Evolutionary conservation across 1,140 invertebrate genomes (phyloP).

Genomic region (Brevipalpus yothersi): DNA sequence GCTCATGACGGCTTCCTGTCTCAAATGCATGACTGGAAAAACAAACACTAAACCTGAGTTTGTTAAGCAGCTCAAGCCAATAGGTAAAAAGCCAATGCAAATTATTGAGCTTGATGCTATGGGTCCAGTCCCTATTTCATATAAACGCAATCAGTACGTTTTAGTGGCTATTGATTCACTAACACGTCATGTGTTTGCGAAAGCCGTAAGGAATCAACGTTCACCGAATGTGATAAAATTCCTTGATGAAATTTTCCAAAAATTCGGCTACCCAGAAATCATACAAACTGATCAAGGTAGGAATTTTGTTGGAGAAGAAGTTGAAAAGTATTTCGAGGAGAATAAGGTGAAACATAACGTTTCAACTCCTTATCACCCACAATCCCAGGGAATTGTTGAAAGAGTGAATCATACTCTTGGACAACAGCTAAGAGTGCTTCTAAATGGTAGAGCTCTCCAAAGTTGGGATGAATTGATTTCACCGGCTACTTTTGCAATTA

Average conservation of each 20-base stretch:
- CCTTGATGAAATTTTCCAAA: not conserved
- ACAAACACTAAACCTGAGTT: too few species aligned
- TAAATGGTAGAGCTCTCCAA: not conserved
- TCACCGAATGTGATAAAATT: not conserved
- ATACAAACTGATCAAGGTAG: not conserved
- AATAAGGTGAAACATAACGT: not conserved
- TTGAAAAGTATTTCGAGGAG: not conserved
- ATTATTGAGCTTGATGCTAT: too few species aligned
- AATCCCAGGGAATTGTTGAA: not conserved
- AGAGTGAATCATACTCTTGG: not conserved
- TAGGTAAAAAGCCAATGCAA: too few species aligned
- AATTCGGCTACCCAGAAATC: not conserved
- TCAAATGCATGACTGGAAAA: too few species aligned
- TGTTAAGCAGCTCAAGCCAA: too few species aligned
- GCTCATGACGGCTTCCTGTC: too few species aligned
- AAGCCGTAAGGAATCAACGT: too few species aligned
- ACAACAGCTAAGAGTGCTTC: not conserved
- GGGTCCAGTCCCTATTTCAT: too few species aligned
- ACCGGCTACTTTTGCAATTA: not conserved
- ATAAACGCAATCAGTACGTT: too few species aligned
- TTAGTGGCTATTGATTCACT: too few species aligned
- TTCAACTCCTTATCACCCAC: not conserved
- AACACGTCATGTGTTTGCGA: too few species aligned
- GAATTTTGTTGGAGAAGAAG: not conserved
- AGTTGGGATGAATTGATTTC: not conserved